Evolutionary conservation across 2,113 vertebrate genomes (phyloP).

Genomic region (Pelmatolapia mariae): DNA sequence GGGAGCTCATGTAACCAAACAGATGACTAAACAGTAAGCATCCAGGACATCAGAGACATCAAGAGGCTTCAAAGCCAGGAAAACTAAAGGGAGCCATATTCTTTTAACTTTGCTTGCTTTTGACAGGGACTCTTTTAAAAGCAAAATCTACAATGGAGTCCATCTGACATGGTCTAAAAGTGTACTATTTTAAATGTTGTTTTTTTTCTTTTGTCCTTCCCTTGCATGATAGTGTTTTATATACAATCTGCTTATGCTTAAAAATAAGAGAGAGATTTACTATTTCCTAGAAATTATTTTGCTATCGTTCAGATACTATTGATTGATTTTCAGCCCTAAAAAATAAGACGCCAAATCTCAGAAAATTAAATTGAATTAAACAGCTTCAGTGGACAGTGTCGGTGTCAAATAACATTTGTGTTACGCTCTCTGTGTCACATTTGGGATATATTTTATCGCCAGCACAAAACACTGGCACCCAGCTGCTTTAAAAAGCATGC

Average conservation of each 20-base stretch:
- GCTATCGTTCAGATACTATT: background rate
- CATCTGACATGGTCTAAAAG: background rate
- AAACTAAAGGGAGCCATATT: background rate
- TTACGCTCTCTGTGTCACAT: background rate
- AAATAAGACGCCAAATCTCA: background rate
- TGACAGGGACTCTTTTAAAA: background rate
- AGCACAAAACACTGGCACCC: background rate
- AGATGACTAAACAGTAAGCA: constrained; percentile 26
- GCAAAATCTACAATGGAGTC: background rate
- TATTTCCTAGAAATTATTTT: background rate
- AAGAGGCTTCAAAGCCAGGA: background rate
- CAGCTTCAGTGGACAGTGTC: background rate
- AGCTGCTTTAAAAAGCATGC: background rate
- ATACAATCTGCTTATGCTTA: background rate
- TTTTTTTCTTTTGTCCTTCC: background rate
- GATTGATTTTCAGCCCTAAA: background rate
- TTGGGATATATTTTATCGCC: background rate
- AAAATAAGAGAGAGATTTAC: background rate
- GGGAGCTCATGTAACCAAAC: constrained; percentile 21
- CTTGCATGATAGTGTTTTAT: background rate
- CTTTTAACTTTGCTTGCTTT: background rate
- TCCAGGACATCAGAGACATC: background rate
- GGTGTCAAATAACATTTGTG: background rate
- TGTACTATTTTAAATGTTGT: background rate
- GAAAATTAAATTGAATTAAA: background rate